Evolutionary conservation across 1,140 invertebrate genomes (phyloP).

Genomic region (Calosoma granatense): DNA sequence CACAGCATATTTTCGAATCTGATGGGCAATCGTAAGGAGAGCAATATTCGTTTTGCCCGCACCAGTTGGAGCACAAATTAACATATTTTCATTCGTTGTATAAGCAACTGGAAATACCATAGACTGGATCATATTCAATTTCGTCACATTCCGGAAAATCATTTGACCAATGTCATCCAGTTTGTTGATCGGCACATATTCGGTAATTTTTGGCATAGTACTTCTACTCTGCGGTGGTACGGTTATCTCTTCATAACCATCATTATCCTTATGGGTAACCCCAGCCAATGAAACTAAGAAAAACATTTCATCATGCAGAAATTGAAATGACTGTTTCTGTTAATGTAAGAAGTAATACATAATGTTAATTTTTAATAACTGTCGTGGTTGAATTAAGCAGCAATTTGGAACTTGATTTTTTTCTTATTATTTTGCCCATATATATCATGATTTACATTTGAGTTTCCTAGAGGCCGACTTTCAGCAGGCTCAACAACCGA

Average conservation of each 20-base stretch:
- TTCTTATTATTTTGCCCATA: too few relatives aligned
- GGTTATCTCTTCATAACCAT: slow-evolving; percentile 75
- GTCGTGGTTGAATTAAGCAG: not conserved
- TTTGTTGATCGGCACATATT: slow-evolving; percentile 55
- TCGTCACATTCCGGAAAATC: slow-evolving; percentile 78
- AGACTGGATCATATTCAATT: slow-evolving; percentile 90
- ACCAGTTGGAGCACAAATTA: slow-evolving; percentile 93
- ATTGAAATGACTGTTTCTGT: slow-evolving; percentile 38
- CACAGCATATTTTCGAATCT: slow-evolving; percentile 76
- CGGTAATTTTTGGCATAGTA: slow-evolving; percentile 53
- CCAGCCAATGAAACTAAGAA: slow-evolving; percentile 74
- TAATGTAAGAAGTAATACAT: not conserved
- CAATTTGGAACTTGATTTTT: not conserved
- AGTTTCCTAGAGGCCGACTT: too few relatives aligned
- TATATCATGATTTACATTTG: too few relatives aligned
- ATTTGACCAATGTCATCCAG: slow-evolving; percentile 79
- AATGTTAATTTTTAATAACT: too few relatives aligned
- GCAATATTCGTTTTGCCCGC: slow-evolving; percentile 99
- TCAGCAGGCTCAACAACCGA: too few relatives aligned
- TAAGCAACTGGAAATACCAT: slow-evolving; percentile 94
- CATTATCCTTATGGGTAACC: slow-evolving; percentile 55
- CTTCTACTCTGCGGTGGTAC: slow-evolving; percentile 68
- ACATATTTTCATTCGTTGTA: slow-evolving; percentile 91
- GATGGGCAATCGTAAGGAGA: slow-evolving; percentile 82
- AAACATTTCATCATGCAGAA: slow-evolving; percentile 59